These are phyloP conservation scores for Orientallactaga bullata DNA, from an alignment of 2,113 vertebrate species.

Conservation along the genomic window DNA sequence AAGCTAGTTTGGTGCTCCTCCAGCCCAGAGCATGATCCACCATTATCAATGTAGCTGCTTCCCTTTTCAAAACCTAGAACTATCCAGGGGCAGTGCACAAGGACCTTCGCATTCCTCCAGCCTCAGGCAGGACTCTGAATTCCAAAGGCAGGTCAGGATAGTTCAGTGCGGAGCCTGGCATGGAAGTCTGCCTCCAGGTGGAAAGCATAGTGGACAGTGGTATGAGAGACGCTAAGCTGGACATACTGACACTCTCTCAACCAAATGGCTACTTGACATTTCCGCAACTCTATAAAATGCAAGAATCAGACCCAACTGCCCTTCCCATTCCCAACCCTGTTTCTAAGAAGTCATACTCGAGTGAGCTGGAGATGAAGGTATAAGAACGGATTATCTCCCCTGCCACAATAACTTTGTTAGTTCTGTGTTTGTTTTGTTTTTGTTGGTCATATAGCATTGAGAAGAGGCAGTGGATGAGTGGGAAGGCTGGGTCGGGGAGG, in stretches of 20 bases:
- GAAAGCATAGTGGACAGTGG: background rate
- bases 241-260: background rate
- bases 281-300: background rate
- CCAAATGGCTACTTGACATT: background rate
- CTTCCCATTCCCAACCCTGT: background rate
- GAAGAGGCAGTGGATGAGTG: conserved; percentile 25
- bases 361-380: background rate
- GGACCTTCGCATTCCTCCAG: background rate
- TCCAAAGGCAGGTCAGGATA: background rate
- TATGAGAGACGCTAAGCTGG: background rate
- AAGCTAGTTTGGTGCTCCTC: background rate
- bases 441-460: conserved; percentile 58
- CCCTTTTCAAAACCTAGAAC: background rate
- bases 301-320: background rate
- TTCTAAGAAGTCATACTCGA: background rate
- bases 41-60: background rate
- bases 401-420: conserved; percentile 37
- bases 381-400: conserved; percentile 22
- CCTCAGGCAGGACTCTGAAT: background rate
- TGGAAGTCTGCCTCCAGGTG: background rate
- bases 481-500: conserved; percentile 52
- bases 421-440: conserved; percentile 33
- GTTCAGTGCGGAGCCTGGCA: background rate
- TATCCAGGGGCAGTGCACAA: background rate
- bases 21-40: background rate